phyloP scores from a whole-genome alignment of 2,797 vertebrate species.

The Acanthis flammea region DNA sequence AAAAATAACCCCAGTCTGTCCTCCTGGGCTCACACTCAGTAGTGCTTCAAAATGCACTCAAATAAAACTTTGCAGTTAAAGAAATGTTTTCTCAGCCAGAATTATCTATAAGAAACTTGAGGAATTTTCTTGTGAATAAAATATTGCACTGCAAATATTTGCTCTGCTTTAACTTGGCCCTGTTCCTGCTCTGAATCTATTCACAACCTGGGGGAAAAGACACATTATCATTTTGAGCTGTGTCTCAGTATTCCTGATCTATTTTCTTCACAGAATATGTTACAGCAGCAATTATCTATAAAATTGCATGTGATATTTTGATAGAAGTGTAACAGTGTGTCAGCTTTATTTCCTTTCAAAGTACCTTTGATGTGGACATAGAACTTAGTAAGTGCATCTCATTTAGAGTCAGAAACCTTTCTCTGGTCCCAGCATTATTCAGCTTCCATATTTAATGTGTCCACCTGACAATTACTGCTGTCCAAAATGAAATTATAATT shows the following conservation, averaged over 20 bases:
- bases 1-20: neutral
- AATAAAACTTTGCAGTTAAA: neutral
- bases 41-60: neutral
- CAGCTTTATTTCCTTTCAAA: neutral
- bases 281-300: neutral
- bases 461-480: neutral
- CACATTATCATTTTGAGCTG: neutral
- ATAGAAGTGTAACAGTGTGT: neutral
- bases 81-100: conserved; percentile 8
- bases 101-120: neutral
- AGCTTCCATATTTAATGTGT: neutral
- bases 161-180: neutral
- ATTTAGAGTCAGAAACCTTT: neutral
- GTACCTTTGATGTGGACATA: neutral
- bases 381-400: neutral
- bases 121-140: neutral
- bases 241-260: neutral
- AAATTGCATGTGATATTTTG: neutral
- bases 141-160: conserved; percentile 20
- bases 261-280: neutral
- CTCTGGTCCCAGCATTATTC: neutral
- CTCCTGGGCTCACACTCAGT: neutral
- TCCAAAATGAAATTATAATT: neutral
- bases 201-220: neutral
- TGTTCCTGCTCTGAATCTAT: neutral